Evolutionary conservation across 2,797 vertebrate genomes (phyloP).

Genomic region (Melanotaenia boesemani): DNA sequence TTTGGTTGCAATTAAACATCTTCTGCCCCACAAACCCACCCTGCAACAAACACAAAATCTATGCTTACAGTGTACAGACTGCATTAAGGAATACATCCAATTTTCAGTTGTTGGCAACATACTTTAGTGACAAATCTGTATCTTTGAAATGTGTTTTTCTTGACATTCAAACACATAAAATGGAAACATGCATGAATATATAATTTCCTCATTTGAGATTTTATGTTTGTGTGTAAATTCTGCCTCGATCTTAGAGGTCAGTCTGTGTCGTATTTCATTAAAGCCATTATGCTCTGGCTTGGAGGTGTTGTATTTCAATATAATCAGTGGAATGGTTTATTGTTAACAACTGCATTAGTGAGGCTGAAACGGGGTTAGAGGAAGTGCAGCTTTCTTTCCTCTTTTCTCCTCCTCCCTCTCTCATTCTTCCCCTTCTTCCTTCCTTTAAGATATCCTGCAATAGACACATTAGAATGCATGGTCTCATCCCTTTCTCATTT

Average conservation of each 20-base stretch:
- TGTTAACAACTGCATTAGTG: constrained; percentile 75
- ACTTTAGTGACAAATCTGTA: neutral
- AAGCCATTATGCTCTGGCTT: constrained; percentile 57
- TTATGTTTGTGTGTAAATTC: constrained; percentile 44
- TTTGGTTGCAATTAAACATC: constrained; percentile 34
- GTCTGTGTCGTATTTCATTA: constrained; percentile 52
- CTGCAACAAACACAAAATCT: neutral
- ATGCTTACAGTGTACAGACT: neutral
- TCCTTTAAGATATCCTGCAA: constrained; percentile 69
- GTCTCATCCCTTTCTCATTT: constrained; percentile 80
- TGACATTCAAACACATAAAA: constrained; percentile 1
- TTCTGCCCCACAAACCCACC: constrained; percentile 2
- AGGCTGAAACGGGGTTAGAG: constrained; percentile 65
- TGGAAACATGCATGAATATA: neutral
- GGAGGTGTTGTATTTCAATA: constrained; percentile 60
- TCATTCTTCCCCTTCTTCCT: constrained; percentile 23
- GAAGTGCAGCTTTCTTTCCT: constrained; percentile 57
- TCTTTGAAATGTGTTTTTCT: constrained; percentile 9
- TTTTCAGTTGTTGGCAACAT: constrained; percentile 14
- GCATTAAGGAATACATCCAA: constrained; percentile 16
- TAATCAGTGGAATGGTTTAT: constrained; percentile 62
- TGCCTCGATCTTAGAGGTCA: constrained; percentile 49
- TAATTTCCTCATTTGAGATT: constrained; percentile 35
- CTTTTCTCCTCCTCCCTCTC: constrained; percentile 22
- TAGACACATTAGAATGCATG: constrained; percentile 82